Conservation (phyloP, 2,797 vertebrate species). For the Otolemur crassicaudatus region DNA sequence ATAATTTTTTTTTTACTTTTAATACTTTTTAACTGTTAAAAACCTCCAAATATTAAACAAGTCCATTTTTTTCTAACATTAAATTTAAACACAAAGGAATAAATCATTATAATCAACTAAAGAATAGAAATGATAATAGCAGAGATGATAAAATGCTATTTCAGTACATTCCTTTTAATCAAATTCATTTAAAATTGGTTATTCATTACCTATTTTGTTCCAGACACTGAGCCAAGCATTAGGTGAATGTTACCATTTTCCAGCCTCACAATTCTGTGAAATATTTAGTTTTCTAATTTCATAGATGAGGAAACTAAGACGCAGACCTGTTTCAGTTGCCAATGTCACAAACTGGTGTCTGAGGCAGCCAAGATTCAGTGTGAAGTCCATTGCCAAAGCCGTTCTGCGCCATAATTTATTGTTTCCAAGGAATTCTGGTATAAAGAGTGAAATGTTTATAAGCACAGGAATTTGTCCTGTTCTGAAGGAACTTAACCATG, state of each 20-base stretch:
- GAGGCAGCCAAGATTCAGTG: not conserved
- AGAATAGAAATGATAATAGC: not conserved
- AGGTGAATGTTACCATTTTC: not conserved
- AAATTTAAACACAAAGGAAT: not conserved
- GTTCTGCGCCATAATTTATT: not conserved
- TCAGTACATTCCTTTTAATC: not conserved
- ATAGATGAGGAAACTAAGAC: conserved; percentile 13
- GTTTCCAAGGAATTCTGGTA: not conserved
- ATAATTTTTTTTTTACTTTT: not conserved
- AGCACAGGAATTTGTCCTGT: not conserved
- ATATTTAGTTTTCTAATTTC: conserved; percentile 29
- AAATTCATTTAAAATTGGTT: not conserved
- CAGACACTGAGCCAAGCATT: not conserved
- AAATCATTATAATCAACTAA: not conserved
- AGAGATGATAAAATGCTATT: not conserved
- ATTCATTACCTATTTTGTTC: not conserved
- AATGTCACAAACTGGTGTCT: not conserved
- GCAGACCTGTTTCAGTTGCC: not conserved
- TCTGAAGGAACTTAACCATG: not conserved
- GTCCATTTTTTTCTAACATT: not conserved
- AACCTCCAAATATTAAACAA: not conserved
- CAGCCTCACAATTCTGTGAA: not conserved
- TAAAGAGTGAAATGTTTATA: not conserved
- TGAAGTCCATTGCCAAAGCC: not conserved
- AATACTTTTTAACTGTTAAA: not conserved